A percentile compares a stretch with the other conserved stretches of the same genome.
phyloP scores from a whole-genome alignment of 2,797 vertebrate genomes.

The Syngnathus acus region DNA sequence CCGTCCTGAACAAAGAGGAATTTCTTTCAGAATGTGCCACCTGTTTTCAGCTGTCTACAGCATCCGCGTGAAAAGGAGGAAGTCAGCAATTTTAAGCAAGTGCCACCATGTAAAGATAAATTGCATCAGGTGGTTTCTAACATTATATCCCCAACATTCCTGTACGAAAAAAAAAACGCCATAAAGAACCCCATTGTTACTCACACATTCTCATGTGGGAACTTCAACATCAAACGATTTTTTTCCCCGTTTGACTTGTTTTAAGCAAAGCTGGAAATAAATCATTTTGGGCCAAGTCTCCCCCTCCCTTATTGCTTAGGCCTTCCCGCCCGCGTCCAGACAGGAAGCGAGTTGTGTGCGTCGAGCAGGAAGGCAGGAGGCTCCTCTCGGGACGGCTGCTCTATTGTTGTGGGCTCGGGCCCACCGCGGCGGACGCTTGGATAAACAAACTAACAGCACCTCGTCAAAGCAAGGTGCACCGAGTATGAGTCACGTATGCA shows the following conservation, averaged over 20 bases:
- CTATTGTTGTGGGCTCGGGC: conserved; percentile 74
- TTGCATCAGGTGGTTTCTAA: neutral
- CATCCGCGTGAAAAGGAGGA: too few species aligned
- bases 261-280: conserved; percentile 69
- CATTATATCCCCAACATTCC: neutral
- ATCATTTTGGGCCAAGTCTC: conserved; percentile 57
- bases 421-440: conserved; percentile 65
- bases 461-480: conserved; percentile 46
- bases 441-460: conserved; percentile 72
- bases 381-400: conserved; percentile 72
- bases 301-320: conserved; percentile 19
- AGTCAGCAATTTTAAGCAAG: neutral
- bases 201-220: conserved; percentile 32
- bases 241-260: too few species aligned
- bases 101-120: neutral
- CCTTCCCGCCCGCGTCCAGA: conserved; percentile 45
- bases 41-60: too few species aligned
- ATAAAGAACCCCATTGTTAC: conserved; percentile 69
- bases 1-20: conserved; percentile 43
- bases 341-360: conserved; percentile 69
- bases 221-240: conserved; percentile 71
- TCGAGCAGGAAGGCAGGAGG: conserved; percentile 73
- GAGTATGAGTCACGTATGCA: conserved; percentile 69
- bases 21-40: too few species aligned
- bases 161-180: conserved; percentile 58